Percentiles rank a stretch among this genome's conserved stretches.
Conservation (phyloP, 2,113 vertebrate genomes). For the Anhinga anhinga region DNA sequence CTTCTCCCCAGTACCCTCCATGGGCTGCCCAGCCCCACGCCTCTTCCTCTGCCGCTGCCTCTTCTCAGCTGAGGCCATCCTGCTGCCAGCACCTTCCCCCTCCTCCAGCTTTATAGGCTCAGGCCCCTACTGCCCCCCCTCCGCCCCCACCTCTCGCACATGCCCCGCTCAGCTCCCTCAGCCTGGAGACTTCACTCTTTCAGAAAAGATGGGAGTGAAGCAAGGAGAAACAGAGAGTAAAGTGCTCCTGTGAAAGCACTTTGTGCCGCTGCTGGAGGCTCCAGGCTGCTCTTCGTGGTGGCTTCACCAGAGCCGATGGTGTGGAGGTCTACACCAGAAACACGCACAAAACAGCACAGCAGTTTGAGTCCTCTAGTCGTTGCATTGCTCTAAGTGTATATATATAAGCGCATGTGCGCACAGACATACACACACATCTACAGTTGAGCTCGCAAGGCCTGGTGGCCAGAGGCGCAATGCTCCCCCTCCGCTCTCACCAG, state of each 20-base stretch:
- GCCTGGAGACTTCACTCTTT: too few relatives aligned
- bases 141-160: neutral
- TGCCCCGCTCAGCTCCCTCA: neutral
- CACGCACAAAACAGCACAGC: rapidly evolving
- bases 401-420: rapidly evolving
- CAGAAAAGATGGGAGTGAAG: rapidly evolving
- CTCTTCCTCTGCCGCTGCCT: neutral
- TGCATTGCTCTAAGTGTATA: rapidly evolving
- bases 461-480: rapidly evolving
- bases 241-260: rapidly evolving
- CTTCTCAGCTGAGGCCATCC: neutral
- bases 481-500: rapidly evolving
- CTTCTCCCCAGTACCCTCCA: neutral
- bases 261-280: neutral
- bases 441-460: neutral
- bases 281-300: neutral
- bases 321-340: neutral
- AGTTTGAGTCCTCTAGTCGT: rapidly evolving
- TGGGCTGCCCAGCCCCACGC: neutral
- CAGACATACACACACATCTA: neutral
- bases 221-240: neutral
- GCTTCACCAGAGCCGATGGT: rapidly evolving
- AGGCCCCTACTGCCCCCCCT: neutral
- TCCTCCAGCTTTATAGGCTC: neutral
- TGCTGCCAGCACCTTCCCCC: neutral